Evolutionary conservation across 2,888 invertebrate species (phyloP), one percentile per base, ranked within the genome.

Genomic region (Tubulanus polymorphus): DNA sequence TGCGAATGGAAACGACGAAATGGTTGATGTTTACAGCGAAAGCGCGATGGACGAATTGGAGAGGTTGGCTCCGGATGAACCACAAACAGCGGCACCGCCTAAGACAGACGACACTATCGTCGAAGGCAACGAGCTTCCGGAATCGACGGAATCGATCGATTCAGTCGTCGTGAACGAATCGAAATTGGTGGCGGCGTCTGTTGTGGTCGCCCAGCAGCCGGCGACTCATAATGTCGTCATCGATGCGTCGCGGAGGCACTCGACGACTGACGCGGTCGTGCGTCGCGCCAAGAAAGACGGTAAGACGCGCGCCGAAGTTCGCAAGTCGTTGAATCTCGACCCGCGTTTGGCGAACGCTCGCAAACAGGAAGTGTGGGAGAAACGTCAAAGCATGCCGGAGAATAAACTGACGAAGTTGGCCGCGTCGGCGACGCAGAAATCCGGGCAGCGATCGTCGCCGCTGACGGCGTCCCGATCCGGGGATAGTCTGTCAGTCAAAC

Each of bases 31-130:
- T 0, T 74, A 74, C 53, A 74, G 73, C 55, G 69, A 69, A 30
- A 67, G 65, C 48, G 74, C 75, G 3, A 69, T 75, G 74, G 72
- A 72, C 51, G 74, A 76, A 60, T 62, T 76, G 35, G 74, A 76
- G 62, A 66, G 65, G 54, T 51, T 74, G 8, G 69, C 66, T 1
- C 62, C 63, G 28, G 35, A 51, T 32, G 32, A n/a, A 18, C 18
- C 3, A 5, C 23, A 32, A 27, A n/a, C n/a, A n/a, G 20, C 10
- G 10, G n/a, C 20, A 12, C 20, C 46, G 18, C 3, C 35, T 3
- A 37, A n/a, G 3, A 26, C n/a, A 23, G 8, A 26, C 15, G 48
- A 20, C 27, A 27, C 8, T 26, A n/a, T 6, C 15, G 48, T n/a
- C 15, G 46, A 45, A 20, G 35, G 35, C n/a, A 35, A n/a, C n/a